Evolutionary conservation across 2,113 vertebrate species (phyloP), one percentile per base, ranked within the genome.

Genomic region (Brachypodius melanocephalos): DNA sequence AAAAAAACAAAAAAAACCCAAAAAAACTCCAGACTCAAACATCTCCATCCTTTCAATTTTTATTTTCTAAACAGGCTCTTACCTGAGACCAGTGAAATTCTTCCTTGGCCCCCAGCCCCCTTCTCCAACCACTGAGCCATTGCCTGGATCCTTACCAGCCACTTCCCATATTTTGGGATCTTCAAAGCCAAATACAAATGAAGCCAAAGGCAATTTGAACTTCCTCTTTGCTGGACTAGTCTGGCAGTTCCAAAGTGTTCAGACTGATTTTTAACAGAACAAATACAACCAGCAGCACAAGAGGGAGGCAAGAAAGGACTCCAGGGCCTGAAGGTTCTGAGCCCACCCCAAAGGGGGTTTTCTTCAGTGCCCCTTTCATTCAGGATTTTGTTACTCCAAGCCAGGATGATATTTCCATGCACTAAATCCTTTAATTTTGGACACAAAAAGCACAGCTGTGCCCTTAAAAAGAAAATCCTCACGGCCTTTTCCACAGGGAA

Each of bases 51-150:
- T 87, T 46, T 29, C 21, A 6, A 18, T 40, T 77, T 75, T 59
- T 51, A 22, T 69, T 77, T 92, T 81, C 36, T 78, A 18, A 69
- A 87, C 19, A 63, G 28, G 19, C 29, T 85, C 36, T 83, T 46
- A 55, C 29, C 34, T 1, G 3, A 87, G 8, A 48, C 6, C 34
- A 22, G 36, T n/a, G 55, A 87, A 87, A 75, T n/a, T 75, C 45
- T 48, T 36, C 20, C 22, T 62, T 29, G 29, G 22, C 11, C 36
- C 5, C 36, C 46, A 49, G 34, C 8, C 21, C 72, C n/a, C 45
- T 71, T 36, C 18, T 31, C 52, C 20, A 62, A 24, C 25, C 46
- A 26, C 88, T 0, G 1, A 15, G 14, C 26, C 58, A 22, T 0
- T 36, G 45, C 36, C 10, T 45, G 22, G 8, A 52, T 29, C 86